Conservation (phyloP, 1,140 invertebrate species). For the Drosophila ercepeae region DNA sequence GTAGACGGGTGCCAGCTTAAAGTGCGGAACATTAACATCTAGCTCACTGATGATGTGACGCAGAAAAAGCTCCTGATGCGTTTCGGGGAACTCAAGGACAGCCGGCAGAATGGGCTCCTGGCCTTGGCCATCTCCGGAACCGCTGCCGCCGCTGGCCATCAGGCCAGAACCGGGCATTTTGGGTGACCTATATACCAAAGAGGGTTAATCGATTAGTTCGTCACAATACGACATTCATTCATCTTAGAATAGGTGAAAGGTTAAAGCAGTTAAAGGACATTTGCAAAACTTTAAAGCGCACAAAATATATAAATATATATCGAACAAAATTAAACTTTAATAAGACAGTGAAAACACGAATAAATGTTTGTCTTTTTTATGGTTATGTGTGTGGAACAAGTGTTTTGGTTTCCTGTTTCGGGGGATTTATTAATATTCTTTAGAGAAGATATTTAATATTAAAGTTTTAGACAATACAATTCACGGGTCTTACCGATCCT, state of each 20-base stretch:
- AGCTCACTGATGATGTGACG: slow-evolving; percentile 93
- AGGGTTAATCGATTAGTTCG: slow-evolving; percentile 51
- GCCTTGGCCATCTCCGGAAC: slow-evolving; percentile 83
- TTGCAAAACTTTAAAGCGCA: slow-evolving; percentile 29
- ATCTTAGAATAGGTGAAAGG: slow-evolving; percentile 2
- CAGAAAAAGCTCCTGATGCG: slow-evolving; percentile 95
- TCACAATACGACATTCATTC: slow-evolving; percentile 12
- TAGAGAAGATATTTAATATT: slow-evolving; percentile 11
- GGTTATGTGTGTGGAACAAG: slow-evolving; percentile 5
- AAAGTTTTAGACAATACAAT: neutral
- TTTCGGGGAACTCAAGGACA: slow-evolving; percentile 96
- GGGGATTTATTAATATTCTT: neutral
- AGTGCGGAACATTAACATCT: slow-evolving; percentile 92
- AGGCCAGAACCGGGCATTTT: slow-evolving; percentile 67
- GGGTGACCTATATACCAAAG: slow-evolving; percentile 52
- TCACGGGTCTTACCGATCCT: slow-evolving; percentile 83
- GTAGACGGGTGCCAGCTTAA: slow-evolving; percentile 96
- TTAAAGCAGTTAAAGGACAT: slow-evolving; percentile 24
- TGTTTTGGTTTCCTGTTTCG: slow-evolving; percentile 37
- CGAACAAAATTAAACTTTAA: slow-evolving; percentile 13
- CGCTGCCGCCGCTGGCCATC: slow-evolving; percentile 61
- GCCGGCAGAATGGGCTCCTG: slow-evolving; percentile 96
- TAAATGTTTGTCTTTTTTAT: slow-evolving; percentile 13
- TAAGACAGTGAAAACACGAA: slow-evolving; percentile 24
- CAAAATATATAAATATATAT: slow-evolving; percentile 12